Percentiles rank a stretch among this genome's conserved stretches.
Evolutionary conservation across 2,888 invertebrate genomes (phyloP).

Genomic region (Carpatolechia fugitivella): DNA sequence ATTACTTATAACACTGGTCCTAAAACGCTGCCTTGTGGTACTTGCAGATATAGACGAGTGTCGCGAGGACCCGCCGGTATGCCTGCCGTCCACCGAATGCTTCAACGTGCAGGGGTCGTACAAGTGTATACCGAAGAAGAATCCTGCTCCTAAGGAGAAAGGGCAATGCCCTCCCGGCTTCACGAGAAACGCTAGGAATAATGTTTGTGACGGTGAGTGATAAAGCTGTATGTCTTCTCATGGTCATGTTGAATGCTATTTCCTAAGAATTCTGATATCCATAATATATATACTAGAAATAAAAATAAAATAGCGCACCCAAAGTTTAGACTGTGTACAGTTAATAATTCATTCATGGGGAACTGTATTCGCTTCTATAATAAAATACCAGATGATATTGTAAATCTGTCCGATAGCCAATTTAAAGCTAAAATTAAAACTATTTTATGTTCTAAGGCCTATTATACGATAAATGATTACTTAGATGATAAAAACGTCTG

Average conservation of each 20-base stretch:
- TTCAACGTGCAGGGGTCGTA: constrained; percentile 83
- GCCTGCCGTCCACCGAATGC: constrained; percentile 80
- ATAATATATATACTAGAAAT: too few species aligned
- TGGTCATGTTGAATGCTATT: neutral
- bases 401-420: too few species aligned
- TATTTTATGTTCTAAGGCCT: too few species aligned
- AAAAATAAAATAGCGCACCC: too few species aligned
- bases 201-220: constrained; percentile 73
- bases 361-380: too few species aligned
- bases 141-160: constrained; percentile 30
- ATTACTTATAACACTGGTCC: neutral
- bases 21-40: neutral
- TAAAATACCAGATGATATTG: too few species aligned
- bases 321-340: too few species aligned
- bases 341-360: too few species aligned
- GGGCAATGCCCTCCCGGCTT: constrained; percentile 78
- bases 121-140: constrained; percentile 73
- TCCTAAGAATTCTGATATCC: too few species aligned
- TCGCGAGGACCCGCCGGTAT: constrained; percentile 75
- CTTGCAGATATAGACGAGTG: constrained; percentile 89
- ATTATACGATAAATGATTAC: too few species aligned
- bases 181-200: constrained; percentile 65
- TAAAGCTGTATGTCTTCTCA: neutral
- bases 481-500: too few species aligned
- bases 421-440: too few species aligned